Evolutionary conservation across 2,113 vertebrate species (phyloP), one percentile per base, ranked within the genome.

Genomic region (Dinomys branickii): DNA sequence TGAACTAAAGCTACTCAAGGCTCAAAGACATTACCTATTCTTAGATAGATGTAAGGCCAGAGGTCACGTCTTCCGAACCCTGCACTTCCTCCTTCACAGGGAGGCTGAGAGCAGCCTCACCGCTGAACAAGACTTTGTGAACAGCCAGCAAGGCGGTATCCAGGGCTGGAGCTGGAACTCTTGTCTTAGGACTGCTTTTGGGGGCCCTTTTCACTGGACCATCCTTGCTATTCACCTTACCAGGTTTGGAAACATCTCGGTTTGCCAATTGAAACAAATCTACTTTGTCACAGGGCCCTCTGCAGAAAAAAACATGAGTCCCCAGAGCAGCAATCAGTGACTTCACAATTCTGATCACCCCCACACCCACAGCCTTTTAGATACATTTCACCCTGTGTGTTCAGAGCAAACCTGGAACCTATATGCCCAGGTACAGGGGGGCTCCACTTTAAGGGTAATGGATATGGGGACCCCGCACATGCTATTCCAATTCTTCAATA

Each of bases 261-360:
- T 26, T 81, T 59, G 44, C 38, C 75, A 6, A 0, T n/a, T 30
- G 5, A 50, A n/a, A 56, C 26, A 50, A 1, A 30, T 13, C 14
- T 26, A 1, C 33, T 2, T 78, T 38, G 44, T 90, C 61, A 16
- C 7, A 4, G 54, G 17, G 59, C 17, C 41, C 63, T 58, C 47
- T 56, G 5, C 0, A n/a, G 38, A 19, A 35, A 26, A 26, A 44
- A 22, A 30, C 0, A 7, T 11, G 22, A 14, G 6, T 35, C 33
- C 84, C 19, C 7, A 0, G 14, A 30, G 35, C 41, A 28, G 19
- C 0, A 1, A 0, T 3, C 1, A 0, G 1, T 20, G 28, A 71
- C 10, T 0, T 16, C 0, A 0, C 0, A 1, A 0, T 3, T 41
- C 84, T 38, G 65, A 4, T 30, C 73, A 78, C 44, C 44, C 44